phyloP scores from a whole-genome alignment of 1,140 invertebrate genomes.

The Lepidotrigona ventralis region DNA sequence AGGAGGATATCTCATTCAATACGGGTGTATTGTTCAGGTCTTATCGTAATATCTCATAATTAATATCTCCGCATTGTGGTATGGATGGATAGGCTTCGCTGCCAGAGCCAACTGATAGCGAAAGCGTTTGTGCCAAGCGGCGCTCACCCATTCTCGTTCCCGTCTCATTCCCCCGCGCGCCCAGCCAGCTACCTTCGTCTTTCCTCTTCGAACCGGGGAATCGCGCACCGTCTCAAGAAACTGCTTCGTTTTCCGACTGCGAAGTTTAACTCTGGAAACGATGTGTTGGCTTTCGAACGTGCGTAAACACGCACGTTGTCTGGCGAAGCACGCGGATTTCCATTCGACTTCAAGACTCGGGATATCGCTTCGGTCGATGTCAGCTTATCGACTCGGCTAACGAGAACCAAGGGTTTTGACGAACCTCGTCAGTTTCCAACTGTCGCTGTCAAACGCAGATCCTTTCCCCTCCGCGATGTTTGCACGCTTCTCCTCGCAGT shows the following conservation, averaged over 20 bases:
- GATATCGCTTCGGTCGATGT: no score
- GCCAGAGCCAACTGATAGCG: constrained; percentile 78
- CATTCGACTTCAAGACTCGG: no score
- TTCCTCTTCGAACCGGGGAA: constrained; percentile 9
- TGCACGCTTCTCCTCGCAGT: background rate
- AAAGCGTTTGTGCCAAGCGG: constrained; percentile 74
- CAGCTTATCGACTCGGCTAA: no score
- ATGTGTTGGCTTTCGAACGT: background rate
- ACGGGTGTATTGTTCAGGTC: constrained; percentile 79
- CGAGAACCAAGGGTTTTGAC: no score
- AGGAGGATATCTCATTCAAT: constrained; percentile 79
- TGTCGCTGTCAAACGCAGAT: no score
- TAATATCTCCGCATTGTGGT: constrained; percentile 80
- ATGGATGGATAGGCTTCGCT: constrained; percentile 79
- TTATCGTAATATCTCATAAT: constrained; percentile 81
- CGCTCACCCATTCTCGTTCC: constrained; percentile 41
- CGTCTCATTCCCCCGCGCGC: background rate
- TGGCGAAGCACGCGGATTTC: no score
- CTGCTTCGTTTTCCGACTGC: background rate
- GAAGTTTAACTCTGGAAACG: background rate
- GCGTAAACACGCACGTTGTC: background rate
- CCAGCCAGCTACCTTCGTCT: background rate
- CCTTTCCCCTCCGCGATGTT: background rate
- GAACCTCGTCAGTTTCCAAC: no score
- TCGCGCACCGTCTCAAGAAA: background rate